Percentiles rank a stretch among this genome's conserved stretches.
These are phyloP conservation scores for Oceanites oceanicus DNA, from an alignment of 2,113 vertebrate species.

Conservation along the genomic window DNA sequence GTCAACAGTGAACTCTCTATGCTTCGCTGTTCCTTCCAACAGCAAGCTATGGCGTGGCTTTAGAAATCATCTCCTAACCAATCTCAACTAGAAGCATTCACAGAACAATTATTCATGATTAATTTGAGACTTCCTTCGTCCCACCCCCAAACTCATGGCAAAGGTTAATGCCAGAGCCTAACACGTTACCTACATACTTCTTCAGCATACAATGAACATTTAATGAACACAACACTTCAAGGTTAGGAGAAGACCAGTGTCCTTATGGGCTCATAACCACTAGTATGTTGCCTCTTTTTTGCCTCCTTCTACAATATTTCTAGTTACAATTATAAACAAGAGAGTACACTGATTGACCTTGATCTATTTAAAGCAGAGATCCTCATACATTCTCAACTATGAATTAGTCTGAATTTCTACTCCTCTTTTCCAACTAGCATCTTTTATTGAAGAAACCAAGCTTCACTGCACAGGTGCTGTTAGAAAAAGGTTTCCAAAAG, in stretches of 20 bases:
- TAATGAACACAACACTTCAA: background rate
- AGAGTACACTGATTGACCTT: background rate
- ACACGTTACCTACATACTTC: background rate
- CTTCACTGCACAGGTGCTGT: background rate
- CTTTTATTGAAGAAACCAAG: background rate
- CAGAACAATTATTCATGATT: background rate
- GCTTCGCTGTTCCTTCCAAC: accelerated
- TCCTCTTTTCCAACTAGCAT: background rate
- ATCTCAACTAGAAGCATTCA: background rate
- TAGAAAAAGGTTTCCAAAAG: background rate
- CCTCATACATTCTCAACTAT: background rate
- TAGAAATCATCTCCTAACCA: background rate
- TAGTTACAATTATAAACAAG: background rate
- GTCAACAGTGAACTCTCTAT: accelerated
- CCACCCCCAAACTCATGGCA: background rate
- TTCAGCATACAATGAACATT: background rate
- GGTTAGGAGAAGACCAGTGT: background rate
- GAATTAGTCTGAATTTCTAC: background rate
- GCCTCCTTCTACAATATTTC: background rate
- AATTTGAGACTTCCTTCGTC: background rate
- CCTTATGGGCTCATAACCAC: background rate
- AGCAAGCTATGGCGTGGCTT: background rate
- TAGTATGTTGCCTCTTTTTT: background rate
- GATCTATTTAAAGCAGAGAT: background rate
- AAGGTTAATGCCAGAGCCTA: background rate